A percentile compares a stretch with the other conserved stretches of the same genome.
phyloP scores from a whole-genome alignment of 2,888 invertebrate species.

The Caenorhabditis doughertyi region DNA sequence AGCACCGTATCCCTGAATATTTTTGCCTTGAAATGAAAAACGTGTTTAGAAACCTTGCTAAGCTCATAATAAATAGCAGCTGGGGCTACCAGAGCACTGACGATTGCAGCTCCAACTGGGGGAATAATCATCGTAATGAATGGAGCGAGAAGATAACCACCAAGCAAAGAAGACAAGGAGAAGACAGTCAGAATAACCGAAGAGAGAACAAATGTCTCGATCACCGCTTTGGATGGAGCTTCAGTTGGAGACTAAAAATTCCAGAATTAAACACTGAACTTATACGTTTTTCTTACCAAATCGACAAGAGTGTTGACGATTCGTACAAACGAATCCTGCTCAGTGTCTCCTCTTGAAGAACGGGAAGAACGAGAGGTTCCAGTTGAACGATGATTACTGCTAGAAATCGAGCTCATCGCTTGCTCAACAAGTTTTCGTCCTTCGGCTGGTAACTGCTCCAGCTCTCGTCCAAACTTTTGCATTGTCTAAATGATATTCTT shows the following conservation, averaged over 20 bases:
- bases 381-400: constrained; percentile 32
- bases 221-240: constrained; percentile 10
- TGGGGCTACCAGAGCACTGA: constrained; percentile 36
- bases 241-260: constrained; percentile 19
- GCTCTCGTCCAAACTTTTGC: constrained; percentile 57
- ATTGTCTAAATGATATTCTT: constrained; percentile 28
- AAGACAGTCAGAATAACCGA: constrained; percentile 35
- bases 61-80: constrained; percentile 35
- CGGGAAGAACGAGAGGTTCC: constrained; percentile 4
- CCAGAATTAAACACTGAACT: neutral
- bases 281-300: too few species aligned
- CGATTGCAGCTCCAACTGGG: constrained; percentile 46
- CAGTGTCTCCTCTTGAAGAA: constrained; percentile 3
- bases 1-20: constrained; percentile 26
- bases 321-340: constrained; percentile 44
- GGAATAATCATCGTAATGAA: constrained; percentile 39
- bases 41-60: constrained; percentile 17
- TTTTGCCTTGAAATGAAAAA: neutral
- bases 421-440: constrained; percentile 31
- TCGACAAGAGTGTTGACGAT: constrained; percentile 40
- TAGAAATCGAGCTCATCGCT: constrained; percentile 43
- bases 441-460: constrained; percentile 34
- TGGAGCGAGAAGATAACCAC: constrained; percentile 46
- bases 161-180: constrained; percentile 36
- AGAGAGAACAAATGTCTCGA: constrained; percentile 52